A percentile compares a stretch with the other conserved stretches of the same genome.
phyloP scores from a whole-genome alignment of 2,113 vertebrate genomes.

The Beaufortia kweichowensis region DNA sequence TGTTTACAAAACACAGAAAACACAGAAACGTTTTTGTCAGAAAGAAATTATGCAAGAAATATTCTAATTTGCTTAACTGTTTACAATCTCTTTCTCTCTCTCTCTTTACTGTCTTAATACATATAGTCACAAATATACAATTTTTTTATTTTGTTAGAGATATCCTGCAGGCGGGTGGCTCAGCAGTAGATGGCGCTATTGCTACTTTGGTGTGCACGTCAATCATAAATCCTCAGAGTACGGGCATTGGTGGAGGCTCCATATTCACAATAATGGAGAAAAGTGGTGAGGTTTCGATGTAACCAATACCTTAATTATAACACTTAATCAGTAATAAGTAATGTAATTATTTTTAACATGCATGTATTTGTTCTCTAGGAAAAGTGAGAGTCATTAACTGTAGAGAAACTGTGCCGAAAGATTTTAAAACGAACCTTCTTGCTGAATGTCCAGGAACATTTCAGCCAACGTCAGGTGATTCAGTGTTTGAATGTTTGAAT shows the following conservation, averaged over 20 bases:
- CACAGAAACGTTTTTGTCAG: too few relatives aligned
- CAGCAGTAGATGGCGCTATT: constrained; percentile 88
- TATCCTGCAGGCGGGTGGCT: constrained; percentile 74
- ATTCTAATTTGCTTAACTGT: too few relatives aligned
- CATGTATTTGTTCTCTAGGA: constrained; percentile 65
- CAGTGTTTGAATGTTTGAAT: too few relatives aligned
- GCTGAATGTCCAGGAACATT: constrained; percentile 56
- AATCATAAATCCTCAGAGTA: constrained; percentile 86
- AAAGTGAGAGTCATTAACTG: constrained; percentile 83
- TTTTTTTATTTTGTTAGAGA: constrained; percentile 59
- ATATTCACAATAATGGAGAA: constrained; percentile 87
- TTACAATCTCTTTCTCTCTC: too few relatives aligned
- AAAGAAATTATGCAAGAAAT: too few relatives aligned
- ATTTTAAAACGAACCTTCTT: constrained; percentile 53
- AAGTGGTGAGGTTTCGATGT: constrained; percentile 73
- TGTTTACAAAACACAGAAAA: too few relatives aligned
- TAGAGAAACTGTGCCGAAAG: constrained; percentile 79
- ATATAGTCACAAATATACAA: not conserved
- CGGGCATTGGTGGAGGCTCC: constrained; percentile 87
- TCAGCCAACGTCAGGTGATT: not conserved
- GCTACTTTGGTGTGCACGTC: constrained; percentile 87
- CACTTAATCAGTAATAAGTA: not conserved
- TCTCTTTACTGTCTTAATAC: too few relatives aligned
- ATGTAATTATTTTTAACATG: not conserved
- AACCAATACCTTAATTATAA: not conserved